Percentiles rank a stretch among this genome's conserved stretches.
Evolutionary conservation across 2,797 vertebrate genomes (phyloP).

Genomic region (Nannoperca australis): DNA sequence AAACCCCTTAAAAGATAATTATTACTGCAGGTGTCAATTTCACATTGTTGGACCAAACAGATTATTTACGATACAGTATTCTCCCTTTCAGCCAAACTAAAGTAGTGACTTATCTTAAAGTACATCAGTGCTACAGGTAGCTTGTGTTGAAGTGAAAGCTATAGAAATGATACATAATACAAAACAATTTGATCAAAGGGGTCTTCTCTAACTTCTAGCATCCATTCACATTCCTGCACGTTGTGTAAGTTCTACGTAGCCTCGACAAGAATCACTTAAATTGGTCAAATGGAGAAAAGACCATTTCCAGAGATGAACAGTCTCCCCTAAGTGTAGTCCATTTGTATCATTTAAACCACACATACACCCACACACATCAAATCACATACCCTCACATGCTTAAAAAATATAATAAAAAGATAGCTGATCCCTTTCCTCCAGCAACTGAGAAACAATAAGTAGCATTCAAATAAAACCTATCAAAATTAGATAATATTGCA

Average conservation of each 20-base stretch:
- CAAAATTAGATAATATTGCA: slow-evolving; percentile 33
- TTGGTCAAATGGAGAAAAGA: not conserved
- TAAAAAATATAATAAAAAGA: slow-evolving; percentile 1
- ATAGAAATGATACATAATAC: not conserved
- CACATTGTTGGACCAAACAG: slow-evolving; percentile 29
- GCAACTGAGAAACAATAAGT: slow-evolving; percentile 12
- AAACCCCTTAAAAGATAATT: slow-evolving; percentile 11
- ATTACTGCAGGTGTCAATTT: slow-evolving; percentile 21
- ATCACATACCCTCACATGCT: slow-evolving; percentile 18
- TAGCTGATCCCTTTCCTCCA: slow-evolving; percentile 20
- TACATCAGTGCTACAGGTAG: slow-evolving; percentile 73
- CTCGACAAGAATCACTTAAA: not conserved
- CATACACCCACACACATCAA: slow-evolving; percentile 26
- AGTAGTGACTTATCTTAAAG: slow-evolving; percentile 55
- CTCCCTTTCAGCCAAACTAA: slow-evolving; percentile 33
- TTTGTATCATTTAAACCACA: slow-evolving; percentile 22
- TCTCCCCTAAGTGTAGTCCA: slow-evolving; percentile 16
- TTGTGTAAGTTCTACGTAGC: slow-evolving; percentile 1
- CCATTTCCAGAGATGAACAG: not conserved
- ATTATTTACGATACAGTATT: not conserved
- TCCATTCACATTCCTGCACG: slow-evolving; percentile 17
- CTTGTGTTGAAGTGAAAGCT: slow-evolving; percentile 46
- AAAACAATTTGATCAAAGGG: slow-evolving; percentile 13
- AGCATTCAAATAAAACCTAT: slow-evolving; percentile 30
- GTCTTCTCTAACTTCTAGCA: slow-evolving; percentile 19